These are phyloP conservation scores for Zelostemma sp. DNA, from an alignment of 1,140 invertebrate species.

Conservation along the genomic window DNA sequence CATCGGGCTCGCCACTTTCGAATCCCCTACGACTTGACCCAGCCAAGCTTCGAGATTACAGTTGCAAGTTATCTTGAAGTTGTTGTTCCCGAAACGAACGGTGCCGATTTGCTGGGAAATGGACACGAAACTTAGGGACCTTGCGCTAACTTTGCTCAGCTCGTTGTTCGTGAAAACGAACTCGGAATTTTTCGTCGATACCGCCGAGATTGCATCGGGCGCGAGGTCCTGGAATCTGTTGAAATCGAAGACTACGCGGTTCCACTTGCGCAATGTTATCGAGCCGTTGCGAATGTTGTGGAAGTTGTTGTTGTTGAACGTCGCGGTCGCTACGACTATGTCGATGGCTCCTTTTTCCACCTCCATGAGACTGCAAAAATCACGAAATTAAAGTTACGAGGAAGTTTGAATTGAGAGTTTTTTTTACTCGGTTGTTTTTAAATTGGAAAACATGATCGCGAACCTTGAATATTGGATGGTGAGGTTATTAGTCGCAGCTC, in stretches of 20 bases:
- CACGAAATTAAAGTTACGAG: background rate
- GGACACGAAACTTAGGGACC: slow-evolving; percentile 71
- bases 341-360: slow-evolving; percentile 75
- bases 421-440: no score
- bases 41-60: slow-evolving; percentile 75
- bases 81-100: slow-evolving; percentile 73
- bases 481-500: slow-evolving; percentile 75
- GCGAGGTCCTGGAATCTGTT: slow-evolving; percentile 75
- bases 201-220: slow-evolving; percentile 69
- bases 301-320: slow-evolving; percentile 75
- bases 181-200: slow-evolving; percentile 64
- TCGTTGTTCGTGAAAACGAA: slow-evolving; percentile 76
- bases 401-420: background rate
- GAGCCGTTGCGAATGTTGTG: slow-evolving; percentile 70
- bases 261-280: slow-evolving; percentile 75
- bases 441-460: slow-evolving; percentile 46
- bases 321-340: slow-evolving; percentile 73
- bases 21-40: slow-evolving; percentile 65
- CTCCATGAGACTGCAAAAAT: slow-evolving; percentile 73
- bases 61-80: slow-evolving; percentile 74
- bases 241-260: slow-evolving; percentile 73
- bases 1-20: slow-evolving; percentile 59
- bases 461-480: slow-evolving; percentile 77
- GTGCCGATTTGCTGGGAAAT: slow-evolving; percentile 68
- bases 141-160: slow-evolving; percentile 68